Conservation (phyloP, 2,797 vertebrate species). For the Selene dorsalis region DNA sequence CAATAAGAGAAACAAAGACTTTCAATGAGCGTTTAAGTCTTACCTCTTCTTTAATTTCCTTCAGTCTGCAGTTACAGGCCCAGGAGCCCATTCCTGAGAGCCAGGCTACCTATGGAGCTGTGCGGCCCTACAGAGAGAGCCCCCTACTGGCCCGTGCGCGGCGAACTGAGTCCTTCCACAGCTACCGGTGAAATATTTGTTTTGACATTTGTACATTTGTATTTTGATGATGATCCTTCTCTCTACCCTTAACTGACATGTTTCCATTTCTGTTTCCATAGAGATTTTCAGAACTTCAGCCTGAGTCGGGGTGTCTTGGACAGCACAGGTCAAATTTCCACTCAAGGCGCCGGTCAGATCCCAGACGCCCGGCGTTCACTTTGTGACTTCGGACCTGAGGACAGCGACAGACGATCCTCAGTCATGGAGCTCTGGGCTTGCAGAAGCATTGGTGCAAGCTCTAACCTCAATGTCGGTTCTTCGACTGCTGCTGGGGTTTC, state of each 20-base stretch:
- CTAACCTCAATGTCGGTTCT: conserved; percentile 47
- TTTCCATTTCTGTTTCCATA: conserved; percentile 33
- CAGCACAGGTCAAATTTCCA: conserved; percentile 66
- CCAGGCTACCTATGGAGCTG: conserved; percentile 90
- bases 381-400: conserved; percentile 79
- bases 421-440: conserved; percentile 80
- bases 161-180: conserved; percentile 96
- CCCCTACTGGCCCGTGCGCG: conserved; percentile 94
- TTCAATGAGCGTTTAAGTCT: not conserved
- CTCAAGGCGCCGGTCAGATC: conserved; percentile 26
- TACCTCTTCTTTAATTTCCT: not conserved
- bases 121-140: conserved; percentile 96
- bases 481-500: conserved; percentile 9
- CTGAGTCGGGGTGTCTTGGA: conserved; percentile 87
- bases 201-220: too few relatives aligned
- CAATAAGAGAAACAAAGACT: not conserved
- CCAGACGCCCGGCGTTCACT: conserved; percentile 70
- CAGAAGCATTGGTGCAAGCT: conserved; percentile 71
- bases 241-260: conserved; percentile 23
- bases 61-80: conserved; percentile 93
- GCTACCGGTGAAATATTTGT: conserved; percentile 80
- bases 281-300: conserved; percentile 92
- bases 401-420: conserved; percentile 80
- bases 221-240: not conserved
- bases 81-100: conserved; percentile 90